phyloP scores from a whole-genome alignment of 2,888 invertebrate genomes.

The Chymomyza amoena region DNA sequence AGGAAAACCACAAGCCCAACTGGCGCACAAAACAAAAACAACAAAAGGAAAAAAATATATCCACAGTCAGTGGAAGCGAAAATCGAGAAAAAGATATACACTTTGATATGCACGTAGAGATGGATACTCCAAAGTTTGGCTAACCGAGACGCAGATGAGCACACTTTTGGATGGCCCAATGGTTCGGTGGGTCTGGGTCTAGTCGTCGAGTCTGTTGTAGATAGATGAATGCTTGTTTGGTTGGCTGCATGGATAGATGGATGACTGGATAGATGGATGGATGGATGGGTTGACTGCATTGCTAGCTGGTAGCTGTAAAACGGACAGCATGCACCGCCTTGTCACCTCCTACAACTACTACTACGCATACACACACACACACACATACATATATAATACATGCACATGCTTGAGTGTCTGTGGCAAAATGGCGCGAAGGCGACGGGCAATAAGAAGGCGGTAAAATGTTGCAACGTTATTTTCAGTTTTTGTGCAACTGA shows the following conservation, averaged over 20 bases:
- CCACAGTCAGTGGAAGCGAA: slow-evolving; percentile 36
- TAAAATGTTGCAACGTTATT: slow-evolving; percentile 40
- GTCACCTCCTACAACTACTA: background rate
- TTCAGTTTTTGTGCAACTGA: slow-evolving; percentile 60
- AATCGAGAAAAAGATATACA: slow-evolving; percentile 51
- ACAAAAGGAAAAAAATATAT: background rate
- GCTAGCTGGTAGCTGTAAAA: slow-evolving; percentile 38
- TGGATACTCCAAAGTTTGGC: slow-evolving; percentile 60
- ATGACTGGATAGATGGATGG: slow-evolving; percentile 16
- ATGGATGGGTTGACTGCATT: slow-evolving; percentile 21
- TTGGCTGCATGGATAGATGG: slow-evolving; percentile 21
- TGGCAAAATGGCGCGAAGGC: slow-evolving; percentile 51
- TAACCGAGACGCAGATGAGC: slow-evolving; percentile 55
- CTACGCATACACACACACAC: background rate
- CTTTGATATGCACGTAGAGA: slow-evolving; percentile 39
- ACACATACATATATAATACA: slow-evolving; percentile 27
- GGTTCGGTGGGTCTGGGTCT: background rate
- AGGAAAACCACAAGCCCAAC: slow-evolving; percentile 48
- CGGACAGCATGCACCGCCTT: background rate
- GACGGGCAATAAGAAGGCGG: slow-evolving; percentile 25
- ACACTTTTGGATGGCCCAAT: slow-evolving; percentile 47
- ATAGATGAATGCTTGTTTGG: slow-evolving; percentile 40
- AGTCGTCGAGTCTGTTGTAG: slow-evolving; percentile 11
- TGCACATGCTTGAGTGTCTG: slow-evolving; percentile 59
- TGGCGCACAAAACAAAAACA: slow-evolving; percentile 18